Evolutionary conservation across 1,140 invertebrate genomes (phyloP), one percentile per base, ranked within the genome.

Genomic region (Delia radicum): DNA sequence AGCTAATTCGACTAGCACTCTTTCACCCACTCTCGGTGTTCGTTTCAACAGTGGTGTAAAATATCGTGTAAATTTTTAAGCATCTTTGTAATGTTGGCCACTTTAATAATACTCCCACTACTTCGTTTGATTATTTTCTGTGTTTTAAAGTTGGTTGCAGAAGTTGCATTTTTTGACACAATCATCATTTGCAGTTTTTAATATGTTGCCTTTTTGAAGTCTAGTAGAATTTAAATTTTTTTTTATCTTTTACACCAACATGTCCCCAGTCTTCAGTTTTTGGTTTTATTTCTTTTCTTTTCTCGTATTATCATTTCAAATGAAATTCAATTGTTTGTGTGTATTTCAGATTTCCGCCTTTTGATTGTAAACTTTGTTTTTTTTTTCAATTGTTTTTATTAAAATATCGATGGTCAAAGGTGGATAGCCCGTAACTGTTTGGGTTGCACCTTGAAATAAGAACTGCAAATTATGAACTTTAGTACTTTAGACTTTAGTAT

Each of bases 281-380:
- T n/a, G 28, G 13, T 31, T n/a, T 31, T 15, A 31, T 31, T 12
- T 29, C 63, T 4, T 65, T 65, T 67, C 28, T 67, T 67, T 67
- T 67, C 28, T 28, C 21, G 42, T 4, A 1, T n/a, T 48, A 48
- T n/a, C n/a, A 48, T 13, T 48, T 2, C n/a, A 55, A 21, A 55
- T 5, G 48, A 24, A 21, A 55, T 55, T 55, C 48, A 55, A 69
- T 65, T 69, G 65, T 69, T 69, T 69, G 48, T 69, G n/a, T 18
- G n/a, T 27, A 33, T 69, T 55, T 15, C n/a, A 55, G 48, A 8
- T 69, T 69, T 69, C 65, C 65, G 65, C 29, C 65, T 69, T 69
- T 69, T 69, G 31, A 33, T 69, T 69, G 65, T 24, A 33, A 55
- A 37, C 65, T 69, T 37, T 69, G 48, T 24, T 65, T 8, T 33